These are phyloP conservation scores for Oconnorella tubifera DNA, from an alignment of 2,888 invertebrate species.

Conservation along the genomic window DNA sequence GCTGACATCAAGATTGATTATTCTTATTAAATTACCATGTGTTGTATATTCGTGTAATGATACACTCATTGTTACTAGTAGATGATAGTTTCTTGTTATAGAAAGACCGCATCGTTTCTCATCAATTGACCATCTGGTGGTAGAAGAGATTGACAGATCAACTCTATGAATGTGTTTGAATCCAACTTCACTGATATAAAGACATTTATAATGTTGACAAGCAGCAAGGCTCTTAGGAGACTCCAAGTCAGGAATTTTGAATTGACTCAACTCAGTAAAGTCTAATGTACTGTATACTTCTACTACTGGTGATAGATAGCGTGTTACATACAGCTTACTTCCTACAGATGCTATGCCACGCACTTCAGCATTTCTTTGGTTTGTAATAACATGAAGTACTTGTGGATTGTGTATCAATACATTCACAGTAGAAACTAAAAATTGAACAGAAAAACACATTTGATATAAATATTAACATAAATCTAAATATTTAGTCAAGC, in stretches of 20 bases:
- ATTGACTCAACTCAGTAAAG: too few relatives aligned
- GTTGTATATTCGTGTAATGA: neutral
- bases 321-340: too few relatives aligned
- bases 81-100: neutral
- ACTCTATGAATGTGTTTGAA: neutral
- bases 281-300: too few relatives aligned
- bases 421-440: too few relatives aligned
- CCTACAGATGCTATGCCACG: too few relatives aligned
- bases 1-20: constrained; percentile 3
- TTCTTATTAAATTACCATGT: neutral
- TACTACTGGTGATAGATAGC: too few relatives aligned
- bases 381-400: too few relatives aligned
- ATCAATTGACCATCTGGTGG: neutral
- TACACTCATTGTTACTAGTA: neutral
- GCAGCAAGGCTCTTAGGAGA: neutral
- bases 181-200: neutral
- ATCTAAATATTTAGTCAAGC: too few relatives aligned
- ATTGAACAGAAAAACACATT: too few relatives aligned
- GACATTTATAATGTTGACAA: neutral
- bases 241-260: neutral
- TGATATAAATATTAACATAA: too few relatives aligned
- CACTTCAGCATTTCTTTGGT: too few relatives aligned
- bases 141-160: neutral
- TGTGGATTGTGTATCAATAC: too few relatives aligned
- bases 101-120: neutral